A percentile compares a stretch with the other conserved stretches of the same genome.
These are phyloP conservation scores for Lutraria rhynchaena DNA, from an alignment of 1,140 invertebrate species.

Conservation along the genomic window DNA sequence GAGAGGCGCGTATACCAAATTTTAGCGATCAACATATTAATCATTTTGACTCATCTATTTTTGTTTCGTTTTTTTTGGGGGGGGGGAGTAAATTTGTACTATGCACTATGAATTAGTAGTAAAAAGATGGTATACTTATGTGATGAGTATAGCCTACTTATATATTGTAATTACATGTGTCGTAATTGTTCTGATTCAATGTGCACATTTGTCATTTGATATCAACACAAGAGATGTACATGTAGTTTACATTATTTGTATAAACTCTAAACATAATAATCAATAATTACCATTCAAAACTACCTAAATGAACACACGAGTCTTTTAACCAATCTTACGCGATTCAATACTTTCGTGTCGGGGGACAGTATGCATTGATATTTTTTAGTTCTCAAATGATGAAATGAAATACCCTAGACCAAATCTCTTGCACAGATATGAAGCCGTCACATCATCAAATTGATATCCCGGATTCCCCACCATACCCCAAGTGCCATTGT, in stretches of 20 bases:
- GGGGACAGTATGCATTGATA: not conserved
- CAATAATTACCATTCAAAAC: not conserved
- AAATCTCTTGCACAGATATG: conserved; percentile 28
- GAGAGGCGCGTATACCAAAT: not conserved
- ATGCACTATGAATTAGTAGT: not conserved
- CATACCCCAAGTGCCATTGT: conserved; percentile 13
- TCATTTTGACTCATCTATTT: not conserved
- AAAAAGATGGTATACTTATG: not conserved
- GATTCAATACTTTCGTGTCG: not conserved
- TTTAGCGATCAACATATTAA: not conserved
- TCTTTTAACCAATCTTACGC: not conserved
- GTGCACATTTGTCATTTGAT: no score
- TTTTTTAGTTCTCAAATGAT: no score
- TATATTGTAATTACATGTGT: no score
- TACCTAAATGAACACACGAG: not conserved
- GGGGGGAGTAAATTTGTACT: not conserved
- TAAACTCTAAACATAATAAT: not conserved
- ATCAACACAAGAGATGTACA: not conserved
- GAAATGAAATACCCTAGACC: conserved; percentile 3
- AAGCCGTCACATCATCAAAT: conserved; percentile 7
- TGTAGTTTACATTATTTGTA: not conserved
- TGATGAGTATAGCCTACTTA: no score
- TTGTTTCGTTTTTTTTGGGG: not conserved
- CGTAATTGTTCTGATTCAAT: no score
- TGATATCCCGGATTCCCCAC: not conserved